Conservation (phyloP, 2,888 invertebrate genomes). For the Chrysolina oricalcia region DNA sequence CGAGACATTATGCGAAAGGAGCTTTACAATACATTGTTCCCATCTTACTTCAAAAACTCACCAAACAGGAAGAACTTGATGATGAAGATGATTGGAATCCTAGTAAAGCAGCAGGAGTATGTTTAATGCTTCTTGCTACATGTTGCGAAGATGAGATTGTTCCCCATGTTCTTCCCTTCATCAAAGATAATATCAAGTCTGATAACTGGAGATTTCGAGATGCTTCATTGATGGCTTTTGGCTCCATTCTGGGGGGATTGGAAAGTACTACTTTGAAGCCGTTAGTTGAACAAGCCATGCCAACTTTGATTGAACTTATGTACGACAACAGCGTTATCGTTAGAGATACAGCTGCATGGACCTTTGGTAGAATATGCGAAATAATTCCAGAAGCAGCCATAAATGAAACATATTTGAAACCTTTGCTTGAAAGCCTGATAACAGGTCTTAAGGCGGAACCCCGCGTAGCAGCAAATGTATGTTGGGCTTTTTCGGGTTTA, state of each 20-base stretch:
- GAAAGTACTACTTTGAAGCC: conserved; percentile 91
- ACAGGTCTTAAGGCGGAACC: conserved; percentile 94
- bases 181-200: conserved; percentile 94
- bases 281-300: conserved; percentile 97
- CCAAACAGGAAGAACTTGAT: conserved; percentile 97
- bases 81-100: conserved; percentile 99
- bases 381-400: conserved; percentile 96
- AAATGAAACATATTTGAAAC: conserved; percentile 87
- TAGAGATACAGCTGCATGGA: conserved; percentile 97
- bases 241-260: conserved; percentile 87
- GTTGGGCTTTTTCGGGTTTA: conserved; percentile 98
- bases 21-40: conserved; percentile 96
- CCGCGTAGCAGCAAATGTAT: conserved; percentile 97
- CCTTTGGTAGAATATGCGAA: conserved; percentile 96
- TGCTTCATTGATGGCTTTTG: conserved; percentile 99
- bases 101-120: conserved; percentile 98
- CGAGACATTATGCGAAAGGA: conserved; percentile 98
- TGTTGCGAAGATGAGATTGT: conserved; percentile 96
- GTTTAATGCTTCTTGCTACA: conserved; percentile 96
- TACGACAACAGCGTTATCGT: conserved; percentile 95
- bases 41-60: conserved; percentile 92
- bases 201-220: conserved; percentile 91
- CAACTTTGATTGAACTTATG: conserved; percentile 94
- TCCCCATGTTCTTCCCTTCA: conserved; percentile 96
- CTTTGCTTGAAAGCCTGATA: conserved; percentile 85